phyloP scores from a whole-genome alignment of 1,140 invertebrate species.

The Heliconius eleuchia region DNA sequence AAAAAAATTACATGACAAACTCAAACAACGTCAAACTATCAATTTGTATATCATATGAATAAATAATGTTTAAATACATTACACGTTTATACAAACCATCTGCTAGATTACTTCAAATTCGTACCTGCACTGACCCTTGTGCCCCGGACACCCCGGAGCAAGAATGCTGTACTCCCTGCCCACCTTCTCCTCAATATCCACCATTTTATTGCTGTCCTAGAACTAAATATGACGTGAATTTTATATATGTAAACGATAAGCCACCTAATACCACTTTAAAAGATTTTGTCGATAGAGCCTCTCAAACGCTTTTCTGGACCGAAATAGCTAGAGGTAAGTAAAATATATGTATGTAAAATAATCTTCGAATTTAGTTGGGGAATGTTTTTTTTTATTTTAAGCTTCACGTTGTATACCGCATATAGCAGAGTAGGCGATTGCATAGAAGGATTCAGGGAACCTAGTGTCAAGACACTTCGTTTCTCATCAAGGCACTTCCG shows the following conservation, averaged over 20 bases:
- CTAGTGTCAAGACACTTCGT: no score
- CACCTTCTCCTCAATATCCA: constrained; percentile 42
- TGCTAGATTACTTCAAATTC: neutral
- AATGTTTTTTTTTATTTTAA: no score
- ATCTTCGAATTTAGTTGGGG: no score
- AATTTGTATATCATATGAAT: neutral
- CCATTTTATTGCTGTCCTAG: constrained; percentile 55
- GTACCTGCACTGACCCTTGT: neutral
- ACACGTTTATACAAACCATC: neutral
- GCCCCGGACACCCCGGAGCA: neutral
- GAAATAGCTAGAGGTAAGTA: constrained; percentile 62
- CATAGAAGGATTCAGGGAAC: no score
- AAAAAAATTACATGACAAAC: neutral
- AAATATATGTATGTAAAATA: neutral
- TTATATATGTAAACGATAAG: constrained; percentile 59
- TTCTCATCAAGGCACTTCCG: no score
- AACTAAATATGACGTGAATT: constrained; percentile 61
- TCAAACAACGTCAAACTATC: neutral
- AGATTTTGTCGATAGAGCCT: constrained; percentile 59
- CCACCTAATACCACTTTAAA: constrained; percentile 50
- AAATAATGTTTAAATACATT: neutral
- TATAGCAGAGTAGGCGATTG: no score
- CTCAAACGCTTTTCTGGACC: constrained; percentile 62
- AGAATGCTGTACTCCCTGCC: neutral
- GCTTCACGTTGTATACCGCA: no score